phyloP scores from a whole-genome alignment of 1,140 invertebrate genomes.

The Caerostris extrusa region DNA sequence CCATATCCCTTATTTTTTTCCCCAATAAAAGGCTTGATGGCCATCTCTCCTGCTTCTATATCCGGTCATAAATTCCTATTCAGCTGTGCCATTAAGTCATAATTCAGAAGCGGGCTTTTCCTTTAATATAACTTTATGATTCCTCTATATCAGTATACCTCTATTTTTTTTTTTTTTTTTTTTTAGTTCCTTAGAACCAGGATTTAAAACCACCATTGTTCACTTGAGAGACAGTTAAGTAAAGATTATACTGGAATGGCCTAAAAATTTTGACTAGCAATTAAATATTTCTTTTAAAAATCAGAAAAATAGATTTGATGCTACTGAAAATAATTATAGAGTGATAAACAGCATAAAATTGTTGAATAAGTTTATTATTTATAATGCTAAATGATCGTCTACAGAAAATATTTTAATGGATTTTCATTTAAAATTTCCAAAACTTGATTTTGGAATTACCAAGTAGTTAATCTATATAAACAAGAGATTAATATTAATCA shows the following conservation, averaged over 20 bases:
- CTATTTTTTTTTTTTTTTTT: too few relatives aligned
- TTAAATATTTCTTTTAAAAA: too few relatives aligned
- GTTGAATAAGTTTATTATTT: not conserved
- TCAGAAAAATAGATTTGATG: not conserved
- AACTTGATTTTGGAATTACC: too few relatives aligned
- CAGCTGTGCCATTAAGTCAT: constrained; percentile 20
- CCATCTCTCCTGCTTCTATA: not conserved
- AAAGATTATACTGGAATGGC: too few relatives aligned
- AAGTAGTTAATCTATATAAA: too few relatives aligned
- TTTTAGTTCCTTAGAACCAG: not conserved
- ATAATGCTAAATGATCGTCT: too few relatives aligned
- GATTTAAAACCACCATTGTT: not conserved
- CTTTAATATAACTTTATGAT: constrained; percentile 12
- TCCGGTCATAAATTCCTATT: not conserved
- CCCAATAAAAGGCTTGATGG: not conserved
- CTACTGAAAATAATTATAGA: not conserved
- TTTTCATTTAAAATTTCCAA: too few relatives aligned
- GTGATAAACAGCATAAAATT: not conserved
- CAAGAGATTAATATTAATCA: too few relatives aligned
- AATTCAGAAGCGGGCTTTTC: not conserved
- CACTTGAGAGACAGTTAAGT: not conserved
- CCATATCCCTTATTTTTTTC: too few relatives aligned
- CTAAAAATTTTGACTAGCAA: not conserved
- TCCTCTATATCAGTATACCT: not conserved
- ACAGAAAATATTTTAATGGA: too few relatives aligned